Percentiles rank a stretch among this genome's conserved stretches.
These are phyloP conservation scores for Sphinx pinastri DNA, from an alignment of 2,888 invertebrate species.

Conservation along the genomic window DNA sequence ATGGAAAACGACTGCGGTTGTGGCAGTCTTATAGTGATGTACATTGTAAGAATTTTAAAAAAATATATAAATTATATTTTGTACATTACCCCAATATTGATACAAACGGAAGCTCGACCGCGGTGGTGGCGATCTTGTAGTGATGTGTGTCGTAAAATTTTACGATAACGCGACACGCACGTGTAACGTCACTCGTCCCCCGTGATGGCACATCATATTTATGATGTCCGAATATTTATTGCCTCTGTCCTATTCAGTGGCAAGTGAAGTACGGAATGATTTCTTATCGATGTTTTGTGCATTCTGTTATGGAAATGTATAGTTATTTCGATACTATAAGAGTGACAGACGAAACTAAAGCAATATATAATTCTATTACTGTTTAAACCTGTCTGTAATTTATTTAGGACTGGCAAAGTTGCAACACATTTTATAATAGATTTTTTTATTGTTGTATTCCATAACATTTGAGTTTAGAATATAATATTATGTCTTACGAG, in stretches of 20 bases:
- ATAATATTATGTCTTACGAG: too few relatives aligned
- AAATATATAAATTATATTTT: not conserved
- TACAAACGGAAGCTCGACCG: slow-evolving; percentile 52
- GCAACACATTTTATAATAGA: too few relatives aligned
- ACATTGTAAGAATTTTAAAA: too few relatives aligned
- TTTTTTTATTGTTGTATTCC: too few relatives aligned
- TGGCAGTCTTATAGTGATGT: slow-evolving; percentile 49
- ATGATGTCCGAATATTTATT: slow-evolving; percentile 62
- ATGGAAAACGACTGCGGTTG: slow-evolving; percentile 54
- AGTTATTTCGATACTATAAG: too few relatives aligned
- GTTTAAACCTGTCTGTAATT: too few relatives aligned
- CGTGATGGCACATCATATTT: slow-evolving; percentile 69
- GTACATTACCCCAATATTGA: slow-evolving; percentile 19
- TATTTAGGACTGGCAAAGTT: too few relatives aligned
- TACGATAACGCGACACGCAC: slow-evolving; percentile 74
- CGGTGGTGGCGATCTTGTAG: slow-evolving; percentile 53
- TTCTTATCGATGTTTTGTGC: slow-evolving; percentile 24
- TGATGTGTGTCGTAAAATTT: slow-evolving; percentile 70
- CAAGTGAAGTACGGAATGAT: slow-evolving; percentile 15
- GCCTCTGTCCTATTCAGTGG: slow-evolving; percentile 34
- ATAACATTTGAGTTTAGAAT: too few relatives aligned
- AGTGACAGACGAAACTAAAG: too few relatives aligned
- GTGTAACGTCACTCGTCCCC: slow-evolving; percentile 60
- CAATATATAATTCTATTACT: too few relatives aligned
- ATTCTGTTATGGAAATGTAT: too few relatives aligned